phyloP scores from a whole-genome alignment of 2,797 vertebrate genomes.

The Melanotaenia nigrans region DNA sequence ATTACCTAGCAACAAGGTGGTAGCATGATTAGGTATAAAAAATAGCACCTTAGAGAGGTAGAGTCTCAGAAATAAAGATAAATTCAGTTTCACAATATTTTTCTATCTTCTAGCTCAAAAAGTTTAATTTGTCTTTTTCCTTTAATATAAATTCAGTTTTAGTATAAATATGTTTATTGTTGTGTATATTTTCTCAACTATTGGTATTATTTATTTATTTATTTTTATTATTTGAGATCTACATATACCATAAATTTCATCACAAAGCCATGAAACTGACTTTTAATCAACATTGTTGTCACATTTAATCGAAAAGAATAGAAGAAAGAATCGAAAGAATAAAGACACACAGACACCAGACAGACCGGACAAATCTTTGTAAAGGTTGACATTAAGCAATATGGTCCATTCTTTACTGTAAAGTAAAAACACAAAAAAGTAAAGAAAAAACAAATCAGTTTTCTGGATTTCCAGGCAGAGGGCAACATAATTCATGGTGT shows the following conservation, averaged over 20 bases:
- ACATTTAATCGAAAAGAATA: constrained; percentile 3
- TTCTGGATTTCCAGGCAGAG: constrained; percentile 60
- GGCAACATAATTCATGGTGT: constrained; percentile 67
- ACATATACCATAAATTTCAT: background rate
- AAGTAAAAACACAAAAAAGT: background rate
- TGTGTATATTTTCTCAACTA: too few species aligned
- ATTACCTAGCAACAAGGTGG: too few species aligned
- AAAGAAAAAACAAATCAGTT: constrained; percentile 59
- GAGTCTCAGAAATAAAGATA: too few species aligned
- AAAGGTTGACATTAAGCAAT: constrained; percentile 22
- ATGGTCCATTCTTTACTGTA: constrained; percentile 27
- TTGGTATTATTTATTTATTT: too few species aligned
- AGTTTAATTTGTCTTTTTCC: too few species aligned
- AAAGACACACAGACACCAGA: background rate
- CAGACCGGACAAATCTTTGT: constrained; percentile 16
- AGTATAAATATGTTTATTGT: too few species aligned
- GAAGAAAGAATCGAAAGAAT: background rate
- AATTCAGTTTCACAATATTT: too few species aligned
- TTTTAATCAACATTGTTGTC: constrained; percentile 28
- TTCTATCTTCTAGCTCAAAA: too few species aligned
- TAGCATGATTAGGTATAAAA: too few species aligned
- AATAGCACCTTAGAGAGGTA: too few species aligned
- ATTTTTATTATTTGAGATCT: too few species aligned
- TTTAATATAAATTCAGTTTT: too few species aligned
- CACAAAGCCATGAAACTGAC: background rate